These are phyloP conservation scores for Iphiclides podalirius DNA, from an alignment of 2,888 invertebrate genomes.

Conservation along the genomic window DNA sequence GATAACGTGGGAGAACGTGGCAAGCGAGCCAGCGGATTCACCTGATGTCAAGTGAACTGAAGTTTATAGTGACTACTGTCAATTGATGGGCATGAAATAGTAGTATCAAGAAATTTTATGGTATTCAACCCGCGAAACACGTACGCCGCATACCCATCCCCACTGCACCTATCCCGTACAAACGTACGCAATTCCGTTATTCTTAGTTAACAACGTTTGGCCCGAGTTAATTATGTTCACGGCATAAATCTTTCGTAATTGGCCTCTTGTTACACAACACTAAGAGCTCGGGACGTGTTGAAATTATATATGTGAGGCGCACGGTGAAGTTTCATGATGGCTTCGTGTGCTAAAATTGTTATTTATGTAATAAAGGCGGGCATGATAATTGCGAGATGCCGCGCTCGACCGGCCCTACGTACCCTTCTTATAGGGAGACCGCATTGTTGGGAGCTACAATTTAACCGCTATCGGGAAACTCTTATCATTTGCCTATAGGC, in stretches of 20 bases:
- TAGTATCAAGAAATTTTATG: too few species aligned
- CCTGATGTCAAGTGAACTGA: too few species aligned
- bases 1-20: too few species aligned
- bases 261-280: slow-evolving; percentile 78
- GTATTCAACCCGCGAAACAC: too few species aligned
- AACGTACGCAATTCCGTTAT: slow-evolving; percentile 59
- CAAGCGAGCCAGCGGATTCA: too few species aligned
- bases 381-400: slow-evolving; percentile 34
- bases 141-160: too few species aligned
- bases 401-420: slow-evolving; percentile 10
- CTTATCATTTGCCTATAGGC: neutral
- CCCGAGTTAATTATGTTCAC: slow-evolving; percentile 80
- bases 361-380: slow-evolving; percentile 40
- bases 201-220: slow-evolving; percentile 74
- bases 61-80: too few species aligned
- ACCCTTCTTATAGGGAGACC: slow-evolving; percentile 1
- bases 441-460: slow-evolving; percentile 10
- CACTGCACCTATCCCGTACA: slow-evolving; percentile 29
- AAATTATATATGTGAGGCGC: slow-evolving; percentile 76
- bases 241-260: slow-evolving; percentile 80
- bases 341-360: slow-evolving; percentile 41
- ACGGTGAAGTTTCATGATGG: slow-evolving; percentile 56
- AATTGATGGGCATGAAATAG: too few species aligned
- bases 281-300: slow-evolving; percentile 74
- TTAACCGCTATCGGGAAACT: slow-evolving; percentile 1